Evolutionary conservation across 2,888 invertebrate genomes (phyloP), one percentile per base, ranked within the genome.

Genomic region (Aethes cnicana): DNA sequence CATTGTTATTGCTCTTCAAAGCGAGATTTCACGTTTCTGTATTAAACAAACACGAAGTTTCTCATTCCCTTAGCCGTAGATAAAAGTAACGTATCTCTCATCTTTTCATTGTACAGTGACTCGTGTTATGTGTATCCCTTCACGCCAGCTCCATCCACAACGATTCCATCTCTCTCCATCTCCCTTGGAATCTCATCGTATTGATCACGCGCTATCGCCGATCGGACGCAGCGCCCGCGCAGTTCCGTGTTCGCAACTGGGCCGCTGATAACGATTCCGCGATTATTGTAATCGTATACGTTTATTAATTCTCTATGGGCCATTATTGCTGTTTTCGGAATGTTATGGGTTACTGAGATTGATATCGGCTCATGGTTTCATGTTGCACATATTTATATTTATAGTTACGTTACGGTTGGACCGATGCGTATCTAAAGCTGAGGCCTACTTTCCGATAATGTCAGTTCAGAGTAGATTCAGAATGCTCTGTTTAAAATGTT

Each of bases 241-340:
- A 62, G 56, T 61, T 68, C 62, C 62, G 66, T 65, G 69, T 65
- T 57, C 42, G 47, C 36, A 50, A 53, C 25, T 53, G 52, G 57
- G 57, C 50, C 59, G 49, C 53, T 47, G 47, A 46, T 46, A 33
- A 41, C 47, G 37, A 26, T 37, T 48, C 30, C 14, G 36, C 35
- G 26, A 46, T 35, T 46, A 46, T 47, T 35, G 23, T 44, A 48
- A 44, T 20, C 44, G 17, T 17, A 26, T 17, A 25, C 28, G 44
- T 44, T 36, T 46, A 28, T 39, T 32, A 4, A 21, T 37, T n/a
- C n/a, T n/a, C n/a, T 42, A 43, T 39, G 21, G 26, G 11, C 12
- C 43, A 41, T 54, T 46, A 42, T 43, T 17, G 14, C 7, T 16
- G 4, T 16, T 17, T 33, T n/a, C 17, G n/a, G 3, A 11, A 12